Percentiles rank a stretch among this genome's conserved stretches.
phyloP scores from a whole-genome alignment of 2,888 invertebrate species.

The Drosophila macrospina region DNA sequence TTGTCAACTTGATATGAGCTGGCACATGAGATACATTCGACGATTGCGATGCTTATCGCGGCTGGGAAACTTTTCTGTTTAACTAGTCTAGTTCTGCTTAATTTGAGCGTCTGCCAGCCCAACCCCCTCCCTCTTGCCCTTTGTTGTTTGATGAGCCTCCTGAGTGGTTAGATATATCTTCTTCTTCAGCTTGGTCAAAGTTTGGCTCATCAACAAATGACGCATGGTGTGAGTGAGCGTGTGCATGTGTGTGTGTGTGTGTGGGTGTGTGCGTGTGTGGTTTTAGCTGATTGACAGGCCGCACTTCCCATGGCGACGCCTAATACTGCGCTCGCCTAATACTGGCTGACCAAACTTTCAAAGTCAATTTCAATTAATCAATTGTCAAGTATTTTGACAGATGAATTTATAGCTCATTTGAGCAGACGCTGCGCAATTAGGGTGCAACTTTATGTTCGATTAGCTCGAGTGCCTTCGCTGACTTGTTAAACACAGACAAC shows the following conservation, averaged over 20 bases:
- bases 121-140: no score
- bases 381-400: conserved; percentile 80
- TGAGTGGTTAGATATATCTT: conserved; percentile 44
- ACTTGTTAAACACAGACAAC: conserved; percentile 14
- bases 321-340: conserved; percentile 12
- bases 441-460: conserved; percentile 32
- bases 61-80: conserved; percentile 69
- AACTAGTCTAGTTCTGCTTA: conserved; percentile 77
- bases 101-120: conserved; percentile 68
- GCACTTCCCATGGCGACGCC: conserved; percentile 60
- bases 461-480: conserved; percentile 3
- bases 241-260: conserved; percentile 39
- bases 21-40: conserved; percentile 31
- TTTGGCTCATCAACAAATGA: conserved; percentile 80
- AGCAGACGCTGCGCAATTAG: conserved; percentile 31
- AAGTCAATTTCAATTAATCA: conserved; percentile 82
- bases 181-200: conserved; percentile 66
- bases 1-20: conserved; percentile 78
- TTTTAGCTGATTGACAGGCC: conserved; percentile 70
- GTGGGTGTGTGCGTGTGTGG: conserved; percentile 37
- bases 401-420: conserved; percentile 75
- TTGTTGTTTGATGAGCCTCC: conserved; percentile 63
- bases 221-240: conserved; percentile 43
- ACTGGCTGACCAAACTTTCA: conserved; percentile 50
- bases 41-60: conserved; percentile 54